Base-by-base conservation (phyloP, 2,797 vertebrate species). In the Crocidura indochinensis region DNA sequence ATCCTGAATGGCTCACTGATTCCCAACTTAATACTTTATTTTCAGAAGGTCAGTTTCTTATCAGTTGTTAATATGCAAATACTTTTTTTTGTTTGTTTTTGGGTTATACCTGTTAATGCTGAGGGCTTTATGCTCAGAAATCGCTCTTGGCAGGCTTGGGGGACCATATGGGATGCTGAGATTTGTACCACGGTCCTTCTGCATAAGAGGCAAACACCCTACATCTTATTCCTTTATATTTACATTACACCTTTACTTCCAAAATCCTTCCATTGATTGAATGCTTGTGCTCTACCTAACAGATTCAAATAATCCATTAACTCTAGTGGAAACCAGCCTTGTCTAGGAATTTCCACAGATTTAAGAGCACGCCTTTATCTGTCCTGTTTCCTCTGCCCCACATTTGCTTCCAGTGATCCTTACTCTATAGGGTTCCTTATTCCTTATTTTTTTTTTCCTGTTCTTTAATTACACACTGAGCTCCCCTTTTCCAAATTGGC, bases 61-160 rank as follows among this genome's bases (percentile, higher is more conserved):
- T 9, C 19, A 49, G 22, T 91, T 17, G 90, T 87, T 76, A 77
- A 74, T 85, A 84, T 1, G 27, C 4, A 29, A 92, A 38, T 38
- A 38, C 38, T 38, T 38, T 38, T 38, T 38, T 38, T 38, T 38
- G 2, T 38, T 38, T 38, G 38, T 38, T 38, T 38, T 38, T 38
- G 38, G 38, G 38, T 38, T 5, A 38, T 38, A 38, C 38, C 38
- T 5, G 2, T 2, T 38, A 38, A 5, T 38, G 38, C 38, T 38
- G 2, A 38, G 38, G 38, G 38, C 38, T 38, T 5, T 38, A 38
- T 38, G 38, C 38, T 38, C 38, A 38, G 38, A 38, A 38, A 38
- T 38, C 38, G 38, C 38, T 38, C 38, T 38, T 38, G 38, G 38
- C 38, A 38, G 38, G 38, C 38, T 38, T 2, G 38, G 38, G 38